Evolutionary conservation across 2,797 vertebrate species (phyloP).

Genomic region (Prionace glauca): DNA sequence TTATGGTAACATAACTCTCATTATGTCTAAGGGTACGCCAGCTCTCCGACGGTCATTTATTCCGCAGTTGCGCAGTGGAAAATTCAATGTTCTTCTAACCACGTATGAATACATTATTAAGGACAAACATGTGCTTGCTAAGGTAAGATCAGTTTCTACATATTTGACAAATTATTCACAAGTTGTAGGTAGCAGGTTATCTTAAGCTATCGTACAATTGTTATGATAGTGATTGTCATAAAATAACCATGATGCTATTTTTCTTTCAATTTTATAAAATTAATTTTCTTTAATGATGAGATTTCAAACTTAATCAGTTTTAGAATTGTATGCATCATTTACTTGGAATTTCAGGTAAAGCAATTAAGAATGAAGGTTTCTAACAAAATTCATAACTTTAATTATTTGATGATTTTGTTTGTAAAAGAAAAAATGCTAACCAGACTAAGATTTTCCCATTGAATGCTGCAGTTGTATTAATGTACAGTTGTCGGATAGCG

Average conservation of each 20-base stretch:
- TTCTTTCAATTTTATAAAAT: background rate
- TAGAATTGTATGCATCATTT: background rate
- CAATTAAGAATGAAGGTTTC: background rate
- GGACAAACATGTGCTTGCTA: slow-evolving; percentile 96
- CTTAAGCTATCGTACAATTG: background rate
- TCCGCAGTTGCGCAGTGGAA: slow-evolving; percentile 86
- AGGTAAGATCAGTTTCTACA: slow-evolving; percentile 60
- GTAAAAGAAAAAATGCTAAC: background rate
- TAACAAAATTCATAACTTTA: background rate
- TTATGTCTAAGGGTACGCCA: slow-evolving; percentile 74
- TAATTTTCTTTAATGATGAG: background rate
- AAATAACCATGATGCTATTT: background rate
- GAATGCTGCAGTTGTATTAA: background rate
- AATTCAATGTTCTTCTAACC: slow-evolving; percentile 92
- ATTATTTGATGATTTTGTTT: background rate
- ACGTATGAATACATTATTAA: slow-evolving; percentile 98
- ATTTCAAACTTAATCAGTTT: background rate
- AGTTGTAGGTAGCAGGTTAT: background rate
- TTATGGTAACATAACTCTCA: background rate
- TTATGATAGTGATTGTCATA: background rate
- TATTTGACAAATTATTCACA: background rate
- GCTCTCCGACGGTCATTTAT: slow-evolving; percentile 82
- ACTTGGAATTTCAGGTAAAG: background rate
- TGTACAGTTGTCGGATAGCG: background rate
- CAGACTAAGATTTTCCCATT: background rate